Conservation (phyloP, 2,888 invertebrate genomes). For the Ophion ventricosus region DNA sequence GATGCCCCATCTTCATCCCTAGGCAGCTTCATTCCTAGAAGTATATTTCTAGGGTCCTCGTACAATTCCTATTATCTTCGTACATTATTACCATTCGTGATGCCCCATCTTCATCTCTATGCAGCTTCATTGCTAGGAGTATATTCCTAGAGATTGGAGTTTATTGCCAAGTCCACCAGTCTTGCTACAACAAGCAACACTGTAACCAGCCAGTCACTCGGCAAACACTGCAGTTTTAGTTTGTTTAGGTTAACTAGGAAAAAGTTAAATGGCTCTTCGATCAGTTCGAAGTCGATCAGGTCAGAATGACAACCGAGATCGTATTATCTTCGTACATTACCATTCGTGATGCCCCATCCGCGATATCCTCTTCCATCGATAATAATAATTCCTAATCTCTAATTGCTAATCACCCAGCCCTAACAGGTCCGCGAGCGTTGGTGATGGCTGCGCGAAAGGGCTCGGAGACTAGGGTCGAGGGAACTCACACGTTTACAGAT, state of each 20-base stretch:
- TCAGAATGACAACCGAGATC: not conserved
- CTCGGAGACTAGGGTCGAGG: constrained; percentile 32
- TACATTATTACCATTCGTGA: no score
- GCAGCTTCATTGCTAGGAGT: not conserved
- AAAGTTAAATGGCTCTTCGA: not conserved
- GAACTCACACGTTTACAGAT: constrained; percentile 3
- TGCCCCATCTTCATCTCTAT: no score
- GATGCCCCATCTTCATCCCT: no score
- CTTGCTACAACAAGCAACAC: not conserved
- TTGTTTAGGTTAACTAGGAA: not conserved
- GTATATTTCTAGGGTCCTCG: not conserved
- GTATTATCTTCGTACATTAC: not conserved
- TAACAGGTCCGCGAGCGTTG: constrained; percentile 68
- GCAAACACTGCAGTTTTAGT: not conserved
- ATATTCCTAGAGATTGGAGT: not conserved
- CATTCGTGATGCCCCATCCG: constrained; percentile 11
- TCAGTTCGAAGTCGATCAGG: not conserved
- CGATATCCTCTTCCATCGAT: constrained; percentile 53
- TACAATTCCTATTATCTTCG: no score
- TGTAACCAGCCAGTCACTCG: not conserved
- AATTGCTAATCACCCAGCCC: constrained; percentile 76
- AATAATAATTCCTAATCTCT: constrained; percentile 77
- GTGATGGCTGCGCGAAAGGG: constrained; percentile 41
- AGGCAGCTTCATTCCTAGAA: not conserved
- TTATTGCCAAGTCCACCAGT: not conserved